Conservation (phyloP, 1,140 invertebrate species). For the Diploscapter pachys region DNA sequence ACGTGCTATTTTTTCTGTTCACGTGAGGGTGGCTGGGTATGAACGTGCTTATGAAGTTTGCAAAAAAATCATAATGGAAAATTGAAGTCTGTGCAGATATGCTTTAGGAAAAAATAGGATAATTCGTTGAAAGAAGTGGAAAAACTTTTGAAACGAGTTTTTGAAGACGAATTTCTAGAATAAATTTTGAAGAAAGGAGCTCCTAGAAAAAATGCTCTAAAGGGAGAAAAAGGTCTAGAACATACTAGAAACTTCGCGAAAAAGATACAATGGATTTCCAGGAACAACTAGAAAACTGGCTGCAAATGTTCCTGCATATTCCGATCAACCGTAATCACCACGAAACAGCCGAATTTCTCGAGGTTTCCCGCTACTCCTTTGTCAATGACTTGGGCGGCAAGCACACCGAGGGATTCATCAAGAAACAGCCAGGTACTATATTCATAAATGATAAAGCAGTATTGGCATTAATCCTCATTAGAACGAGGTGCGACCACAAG, state of each 20-base stretch:
- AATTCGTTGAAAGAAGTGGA: too few relatives aligned
- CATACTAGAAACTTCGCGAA: neutral
- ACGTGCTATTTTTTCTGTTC: neutral
- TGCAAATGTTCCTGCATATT: constrained; percentile 60
- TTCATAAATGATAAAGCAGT: too few relatives aligned
- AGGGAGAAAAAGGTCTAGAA: neutral
- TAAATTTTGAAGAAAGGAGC: neutral
- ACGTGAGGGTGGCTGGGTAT: neutral
- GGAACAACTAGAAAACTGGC: constrained; percentile 60
- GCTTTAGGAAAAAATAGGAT: too few relatives aligned
- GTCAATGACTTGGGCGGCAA: constrained; percentile 62
- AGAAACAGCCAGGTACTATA: constrained; percentile 61
- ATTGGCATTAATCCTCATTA: too few relatives aligned
- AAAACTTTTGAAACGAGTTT: too few relatives aligned
- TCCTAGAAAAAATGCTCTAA: neutral
- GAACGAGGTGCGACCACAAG: too few relatives aligned
- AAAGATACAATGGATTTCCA: constrained; percentile 40
- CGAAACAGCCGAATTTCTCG: constrained; percentile 63
- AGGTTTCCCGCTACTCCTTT: constrained; percentile 63
- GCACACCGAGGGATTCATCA: constrained; percentile 62
- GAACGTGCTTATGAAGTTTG: neutral
- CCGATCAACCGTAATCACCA: constrained; percentile 62
- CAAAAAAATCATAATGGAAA: too few relatives aligned
- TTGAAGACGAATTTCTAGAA: too few relatives aligned
- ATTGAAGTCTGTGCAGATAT: too few relatives aligned